Evolutionary conservation across 2,113 vertebrate species (phyloP), one percentile per base, ranked within the genome.

Genomic region (Mionectes macconnelli): DNA sequence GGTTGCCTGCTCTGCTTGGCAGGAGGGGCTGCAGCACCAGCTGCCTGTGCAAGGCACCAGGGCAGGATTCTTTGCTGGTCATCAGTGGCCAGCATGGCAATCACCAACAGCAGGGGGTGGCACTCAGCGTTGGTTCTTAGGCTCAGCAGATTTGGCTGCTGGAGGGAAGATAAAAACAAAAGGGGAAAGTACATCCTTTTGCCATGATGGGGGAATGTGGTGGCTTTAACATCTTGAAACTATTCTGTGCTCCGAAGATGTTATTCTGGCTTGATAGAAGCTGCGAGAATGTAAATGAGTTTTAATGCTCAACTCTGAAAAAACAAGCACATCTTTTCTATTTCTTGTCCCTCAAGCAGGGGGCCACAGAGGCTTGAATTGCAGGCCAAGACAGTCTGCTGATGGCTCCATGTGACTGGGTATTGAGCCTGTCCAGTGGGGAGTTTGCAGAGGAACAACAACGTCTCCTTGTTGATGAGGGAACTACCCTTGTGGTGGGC

Each of bases 291-390:
- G 47, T 50, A 67, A 84, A 70, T 42, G 15, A 83, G 12, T 52
- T 73, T 85, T 76, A 94, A n/a, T 53, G 50, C 42, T 92, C 63
- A 87, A 33, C 60, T 93, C 81, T 89, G 57, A 82, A 64, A 60
- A 82, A 87, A 89, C 39, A 77, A 74, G 21, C 22, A 49, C 0
- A 0, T 49, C 31, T 73, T 60, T 87, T 50, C 16, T 1, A 0
- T 74, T 88, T 83, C 40, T 84, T 45, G 31, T 62, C 19, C 53
- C 42, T 69, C 55, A 86, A 80, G 50, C 4, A 63, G 19, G 27
- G 33, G 9, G 4, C 4, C 8, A 3, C 56, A 44, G 12, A 44
- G 12, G 22, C 16, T 60, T 45, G 19, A 42, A 44, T 25, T 55
- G 53, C 17, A 60, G 72, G 50, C 47, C 44, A 45, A 39, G 40